Conservation (phyloP, 2,113 vertebrate genomes). For the Erinaceus europaeus region DNA sequence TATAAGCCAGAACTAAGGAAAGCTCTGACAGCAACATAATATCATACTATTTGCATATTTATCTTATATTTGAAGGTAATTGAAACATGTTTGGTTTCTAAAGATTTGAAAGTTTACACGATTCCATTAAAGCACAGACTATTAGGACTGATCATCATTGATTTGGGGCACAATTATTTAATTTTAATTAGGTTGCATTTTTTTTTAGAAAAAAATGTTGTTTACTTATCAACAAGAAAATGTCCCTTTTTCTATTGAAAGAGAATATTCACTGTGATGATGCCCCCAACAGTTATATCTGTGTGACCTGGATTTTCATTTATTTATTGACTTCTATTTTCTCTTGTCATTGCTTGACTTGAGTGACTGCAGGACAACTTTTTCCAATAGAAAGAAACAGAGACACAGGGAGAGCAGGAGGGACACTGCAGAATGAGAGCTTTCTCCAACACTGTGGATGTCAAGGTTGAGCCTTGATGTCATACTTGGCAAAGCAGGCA, state of each 20-base stretch:
- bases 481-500: too few species aligned
- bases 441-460: too few species aligned
- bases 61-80: not conserved
- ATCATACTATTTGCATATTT: not conserved
- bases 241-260: not conserved
- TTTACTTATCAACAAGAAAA: too few species aligned
- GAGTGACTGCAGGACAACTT: too few species aligned
- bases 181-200: not conserved
- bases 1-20: too few species aligned
- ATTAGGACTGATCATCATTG: not conserved
- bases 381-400: too few species aligned
- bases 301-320: not conserved
- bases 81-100: not conserved
- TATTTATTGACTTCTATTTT: too few species aligned
- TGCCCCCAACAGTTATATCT: rapidly evolving
- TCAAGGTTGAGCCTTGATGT: too few species aligned
- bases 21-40: too few species aligned
- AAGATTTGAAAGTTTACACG: not conserved
- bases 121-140: not conserved
- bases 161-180: not conserved
- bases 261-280: not conserved
- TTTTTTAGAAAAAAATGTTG: slow-evolving; percentile 23
- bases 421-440: too few species aligned
- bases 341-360: too few species aligned
- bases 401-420: too few species aligned